Conservation (phyloP, 2,888 invertebrate genomes). For the Steromphala cineraria region DNA sequence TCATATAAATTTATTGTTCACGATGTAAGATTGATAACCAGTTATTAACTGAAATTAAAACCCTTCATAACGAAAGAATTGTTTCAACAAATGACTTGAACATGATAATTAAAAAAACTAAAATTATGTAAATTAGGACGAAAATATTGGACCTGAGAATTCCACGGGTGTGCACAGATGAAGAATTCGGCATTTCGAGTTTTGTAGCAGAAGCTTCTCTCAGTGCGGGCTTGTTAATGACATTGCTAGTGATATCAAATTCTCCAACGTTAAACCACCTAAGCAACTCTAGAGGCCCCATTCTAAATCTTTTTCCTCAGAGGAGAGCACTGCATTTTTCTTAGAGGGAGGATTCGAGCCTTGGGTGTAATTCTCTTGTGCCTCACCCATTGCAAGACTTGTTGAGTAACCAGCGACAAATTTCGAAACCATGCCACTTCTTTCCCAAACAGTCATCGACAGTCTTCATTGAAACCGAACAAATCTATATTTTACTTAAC, state of each 20-base stretch:
- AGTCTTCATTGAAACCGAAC: not conserved
- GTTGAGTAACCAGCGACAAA: not conserved
- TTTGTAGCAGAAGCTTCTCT: not conserved
- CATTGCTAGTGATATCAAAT: conserved; percentile 18
- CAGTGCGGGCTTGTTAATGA: conserved; percentile 7
- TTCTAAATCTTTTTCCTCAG: conserved; percentile 2
- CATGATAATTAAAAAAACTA: not conserved
- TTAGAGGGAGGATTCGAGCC: not conserved
- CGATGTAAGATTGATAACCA: not conserved
- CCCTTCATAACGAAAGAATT: not conserved
- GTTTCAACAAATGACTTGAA: not conserved
- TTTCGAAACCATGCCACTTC: conserved; percentile 1
- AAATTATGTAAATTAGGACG: conserved; percentile 16
- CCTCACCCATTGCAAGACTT: not conserved
- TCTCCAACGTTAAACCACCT: conserved; percentile 20
- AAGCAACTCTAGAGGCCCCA: conserved; percentile 14
- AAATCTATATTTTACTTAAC: not conserved
- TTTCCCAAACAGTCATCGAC: not conserved
- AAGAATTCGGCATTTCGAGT: conserved; percentile 7
- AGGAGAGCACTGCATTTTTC: not conserved
- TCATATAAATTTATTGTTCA: not conserved
- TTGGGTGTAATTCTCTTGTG: not conserved
- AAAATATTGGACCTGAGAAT: conserved; percentile 9
- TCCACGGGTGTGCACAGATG: conserved; percentile 3
- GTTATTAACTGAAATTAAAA: not conserved